Percentiles rank a stretch among this genome's conserved stretches.
Evolutionary conservation across 2,888 invertebrate species (phyloP).

Genomic region (Megamerina dolium): DNA sequence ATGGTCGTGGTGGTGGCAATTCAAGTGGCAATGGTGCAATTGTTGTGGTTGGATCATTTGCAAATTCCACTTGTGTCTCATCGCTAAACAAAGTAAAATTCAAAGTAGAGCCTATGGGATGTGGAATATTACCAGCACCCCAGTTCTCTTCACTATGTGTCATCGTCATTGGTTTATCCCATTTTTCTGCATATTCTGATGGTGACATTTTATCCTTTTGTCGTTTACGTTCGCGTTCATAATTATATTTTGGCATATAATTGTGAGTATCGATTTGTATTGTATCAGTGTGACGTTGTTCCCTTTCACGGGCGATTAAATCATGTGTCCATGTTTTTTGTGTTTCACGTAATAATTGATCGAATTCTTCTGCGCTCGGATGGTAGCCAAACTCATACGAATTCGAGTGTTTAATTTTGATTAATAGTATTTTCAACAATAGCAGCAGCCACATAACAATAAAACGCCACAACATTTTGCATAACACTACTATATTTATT

Average conservation of each 20-base stretch:
- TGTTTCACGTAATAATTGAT: conserved; percentile 31
- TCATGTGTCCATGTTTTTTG: conserved; percentile 35
- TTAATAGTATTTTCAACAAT: conserved; percentile 28
- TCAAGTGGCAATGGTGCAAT: no score
- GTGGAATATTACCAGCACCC: background rate
- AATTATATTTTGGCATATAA: conserved; percentile 34
- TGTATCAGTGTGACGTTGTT: conserved; percentile 8
- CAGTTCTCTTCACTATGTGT: background rate
- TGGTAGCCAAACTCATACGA: conserved; percentile 40
- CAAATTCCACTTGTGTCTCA: no score
- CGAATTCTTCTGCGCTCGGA: conserved; percentile 44
- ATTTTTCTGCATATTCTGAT: conserved; percentile 9
- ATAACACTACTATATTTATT: conserved; percentile 27
- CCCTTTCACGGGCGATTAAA: conserved; percentile 25
- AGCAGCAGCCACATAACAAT: conserved; percentile 27
- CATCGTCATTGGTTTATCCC: conserved; percentile 7
- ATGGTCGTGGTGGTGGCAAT: background rate
- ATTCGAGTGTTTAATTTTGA: conserved; percentile 14
- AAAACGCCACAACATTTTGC: conserved; percentile 27
- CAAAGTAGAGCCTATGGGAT: conserved; percentile 17
- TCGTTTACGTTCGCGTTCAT: conserved; percentile 5
- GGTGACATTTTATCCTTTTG: conserved; percentile 2
- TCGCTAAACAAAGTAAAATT: conserved; percentile 29
- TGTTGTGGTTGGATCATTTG: background rate
- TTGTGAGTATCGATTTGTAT: conserved; percentile 5